phyloP scores from a whole-genome alignment of 2,888 invertebrate species.

The Arge pagana region DNA sequence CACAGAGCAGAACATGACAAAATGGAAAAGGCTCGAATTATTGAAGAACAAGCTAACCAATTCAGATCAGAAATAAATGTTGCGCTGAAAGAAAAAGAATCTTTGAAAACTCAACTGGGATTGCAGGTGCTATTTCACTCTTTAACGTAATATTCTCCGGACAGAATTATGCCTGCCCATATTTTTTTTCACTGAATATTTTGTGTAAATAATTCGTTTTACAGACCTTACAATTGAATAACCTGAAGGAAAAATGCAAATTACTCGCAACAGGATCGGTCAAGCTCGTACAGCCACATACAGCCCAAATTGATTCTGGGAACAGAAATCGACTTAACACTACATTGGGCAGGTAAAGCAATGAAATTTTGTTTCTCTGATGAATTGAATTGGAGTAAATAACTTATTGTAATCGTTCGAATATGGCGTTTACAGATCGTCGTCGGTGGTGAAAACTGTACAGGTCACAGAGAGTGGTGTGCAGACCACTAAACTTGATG shows the following conservation, averaged over 20 bases:
- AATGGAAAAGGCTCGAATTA: slow-evolving; percentile 40
- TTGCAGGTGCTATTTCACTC: slow-evolving; percentile 39
- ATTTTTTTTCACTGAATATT: not conserved
- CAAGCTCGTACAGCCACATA: slow-evolving; percentile 45
- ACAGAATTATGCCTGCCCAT: not conserved
- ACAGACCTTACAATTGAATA: slow-evolving; percentile 43
- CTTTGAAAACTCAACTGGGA: slow-evolving; percentile 46
- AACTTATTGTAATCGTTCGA: not conserved
- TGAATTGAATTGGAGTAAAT: too few relatives aligned
- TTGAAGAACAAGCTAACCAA: slow-evolving; percentile 44
- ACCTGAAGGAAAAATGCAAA: slow-evolving; percentile 44
- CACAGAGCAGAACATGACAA: slow-evolving; percentile 41
- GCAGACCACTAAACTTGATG: slow-evolving; percentile 5
- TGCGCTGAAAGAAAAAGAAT: slow-evolving; percentile 45
- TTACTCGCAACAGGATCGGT: slow-evolving; percentile 43
- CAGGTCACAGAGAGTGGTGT: slow-evolving; percentile 12
- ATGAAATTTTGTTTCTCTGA: not conserved
- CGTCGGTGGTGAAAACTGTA: slow-evolving; percentile 12
- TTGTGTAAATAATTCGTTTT: slow-evolving; percentile 14
- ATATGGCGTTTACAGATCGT: slow-evolving; percentile 16
- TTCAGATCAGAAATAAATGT: slow-evolving; percentile 39
- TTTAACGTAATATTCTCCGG: not conserved
- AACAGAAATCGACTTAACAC: slow-evolving; percentile 34
- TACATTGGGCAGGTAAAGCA: slow-evolving; percentile 33
- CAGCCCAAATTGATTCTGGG: slow-evolving; percentile 29